phyloP scores from a whole-genome alignment of 37 sponge, comb jelly and placozoan species.

The Cliona cf. orientalis region DNA sequence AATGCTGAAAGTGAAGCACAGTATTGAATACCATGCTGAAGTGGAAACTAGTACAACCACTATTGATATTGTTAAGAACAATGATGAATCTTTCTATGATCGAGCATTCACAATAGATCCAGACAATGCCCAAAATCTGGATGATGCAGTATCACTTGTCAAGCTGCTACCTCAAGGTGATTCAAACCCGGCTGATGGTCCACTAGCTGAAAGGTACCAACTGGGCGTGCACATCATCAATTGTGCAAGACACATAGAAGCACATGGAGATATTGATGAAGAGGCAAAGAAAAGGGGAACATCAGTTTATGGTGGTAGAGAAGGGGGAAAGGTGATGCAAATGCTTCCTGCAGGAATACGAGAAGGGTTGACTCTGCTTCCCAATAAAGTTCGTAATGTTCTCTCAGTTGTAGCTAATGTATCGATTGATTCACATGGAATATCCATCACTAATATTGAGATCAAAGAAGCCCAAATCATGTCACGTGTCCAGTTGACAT shows the following conservation, averaged over 20 bases:
- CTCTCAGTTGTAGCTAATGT: constrained; percentile 32
- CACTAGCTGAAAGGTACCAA: constrained; percentile 29
- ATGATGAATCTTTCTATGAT: constrained; percentile 10
- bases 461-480: constrained; percentile 26
- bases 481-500: constrained; percentile 48
- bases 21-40: constrained; percentile 1
- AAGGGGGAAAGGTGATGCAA: constrained; percentile 1
- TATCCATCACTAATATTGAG: not conserved
- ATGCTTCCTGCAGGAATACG: constrained; percentile 41
- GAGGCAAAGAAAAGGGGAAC: constrained; percentile 5
- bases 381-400: constrained; percentile 15
- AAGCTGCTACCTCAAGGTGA: not conserved
- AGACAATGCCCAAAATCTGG: constrained; percentile 49
- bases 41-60: not conserved
- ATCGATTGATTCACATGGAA: constrained; percentile 1
- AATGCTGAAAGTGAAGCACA: constrained; percentile 8
- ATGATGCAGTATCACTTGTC: constrained; percentile 74
- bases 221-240: constrained; percentile 69
- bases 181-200: too few species aligned
- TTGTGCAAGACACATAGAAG: constrained; percentile 28
- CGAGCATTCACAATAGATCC: constrained; percentile 84
- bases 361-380: constrained; percentile 29
- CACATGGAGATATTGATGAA: not conserved
- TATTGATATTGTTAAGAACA: not conserved
- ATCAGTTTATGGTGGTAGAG: constrained; percentile 39